These are phyloP conservation scores for Autographa pulchrina DNA, from an alignment of 2,888 invertebrate species.

Conservation along the genomic window DNA sequence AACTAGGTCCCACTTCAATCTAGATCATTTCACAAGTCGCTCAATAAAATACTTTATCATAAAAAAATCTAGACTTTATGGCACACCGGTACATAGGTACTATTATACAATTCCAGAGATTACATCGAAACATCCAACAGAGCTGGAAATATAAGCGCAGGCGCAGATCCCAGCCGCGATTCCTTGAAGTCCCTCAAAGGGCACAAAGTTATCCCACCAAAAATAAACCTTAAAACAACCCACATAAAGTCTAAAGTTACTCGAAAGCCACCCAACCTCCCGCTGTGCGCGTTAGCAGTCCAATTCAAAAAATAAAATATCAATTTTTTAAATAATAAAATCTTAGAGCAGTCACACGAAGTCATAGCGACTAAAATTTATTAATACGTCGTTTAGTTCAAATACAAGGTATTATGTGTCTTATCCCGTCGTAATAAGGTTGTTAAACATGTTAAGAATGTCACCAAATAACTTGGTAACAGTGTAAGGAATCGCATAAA, in stretches of 20 bases:
- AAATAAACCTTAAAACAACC: conserved; percentile 64
- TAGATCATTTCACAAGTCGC: conserved; percentile 47
- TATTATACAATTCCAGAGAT: conserved; percentile 74
- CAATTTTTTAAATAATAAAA: conserved; percentile 88
- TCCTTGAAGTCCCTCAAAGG: conserved; percentile 80
- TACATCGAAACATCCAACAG: conserved; percentile 78
- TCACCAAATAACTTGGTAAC: conserved; percentile 61
- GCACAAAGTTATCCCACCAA: conserved; percentile 57
- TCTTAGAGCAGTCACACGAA: conserved; percentile 86
- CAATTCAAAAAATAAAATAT: conserved; percentile 87
- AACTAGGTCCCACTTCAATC: conserved; percentile 32
- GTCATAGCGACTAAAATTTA: conserved; percentile 73
- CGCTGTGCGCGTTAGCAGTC: conserved; percentile 86
- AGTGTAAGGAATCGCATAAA: conserved; percentile 82
- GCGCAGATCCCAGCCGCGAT: conserved; percentile 74
- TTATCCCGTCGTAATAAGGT: conserved; percentile 66
- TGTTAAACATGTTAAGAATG: conserved; percentile 29
- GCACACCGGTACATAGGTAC: conserved; percentile 47
- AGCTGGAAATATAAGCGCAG: conserved; percentile 73
- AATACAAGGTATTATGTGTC: conserved; percentile 64
- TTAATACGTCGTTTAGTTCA: conserved; percentile 48
- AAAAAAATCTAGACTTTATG: conserved; percentile 55
- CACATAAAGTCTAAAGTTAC: conserved; percentile 66
- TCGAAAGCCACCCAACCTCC: conserved; percentile 68
- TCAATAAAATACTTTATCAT: conserved; percentile 53